phyloP scores from a whole-genome alignment of 2,888 invertebrate species.

The Ernsta delagoae region DNA sequence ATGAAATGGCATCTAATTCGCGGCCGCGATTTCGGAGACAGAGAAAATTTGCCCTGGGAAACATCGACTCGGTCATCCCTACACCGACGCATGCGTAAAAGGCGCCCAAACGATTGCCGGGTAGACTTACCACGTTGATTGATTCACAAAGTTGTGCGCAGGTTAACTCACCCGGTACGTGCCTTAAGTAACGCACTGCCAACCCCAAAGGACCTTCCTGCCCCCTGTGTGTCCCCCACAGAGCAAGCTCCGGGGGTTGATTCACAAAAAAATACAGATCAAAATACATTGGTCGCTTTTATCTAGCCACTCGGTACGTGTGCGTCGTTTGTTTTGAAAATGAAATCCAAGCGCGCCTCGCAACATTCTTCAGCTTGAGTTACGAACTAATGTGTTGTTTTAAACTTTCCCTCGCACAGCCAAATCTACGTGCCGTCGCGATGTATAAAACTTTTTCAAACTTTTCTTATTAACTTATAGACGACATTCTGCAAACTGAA shows the following conservation, averaged over 20 bases:
- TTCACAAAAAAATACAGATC: constrained; percentile 50
- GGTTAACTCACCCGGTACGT: constrained; percentile 67
- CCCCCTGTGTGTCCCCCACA: constrained; percentile 42
- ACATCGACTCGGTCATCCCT: constrained; percentile 59
- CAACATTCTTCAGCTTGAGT: constrained; percentile 4
- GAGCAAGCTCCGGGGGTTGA: constrained; percentile 40
- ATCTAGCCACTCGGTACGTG: constrained; percentile 53
- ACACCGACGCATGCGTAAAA: constrained; percentile 70
- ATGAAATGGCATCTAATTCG: constrained; percentile 31
- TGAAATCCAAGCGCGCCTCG: constrained; percentile 44
- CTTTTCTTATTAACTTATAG: too few species aligned
- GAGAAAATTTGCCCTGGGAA: constrained; percentile 42
- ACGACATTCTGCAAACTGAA: too few species aligned
- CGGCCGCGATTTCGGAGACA: constrained; percentile 32
- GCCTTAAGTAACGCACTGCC: constrained; percentile 63
- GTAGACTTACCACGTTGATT: constrained; percentile 77
- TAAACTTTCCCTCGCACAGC: constrained; percentile 23
- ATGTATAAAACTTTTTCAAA: background rate
- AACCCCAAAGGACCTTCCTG: constrained; percentile 52
- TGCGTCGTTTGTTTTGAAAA: constrained; percentile 57
- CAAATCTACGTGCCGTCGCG: background rate
- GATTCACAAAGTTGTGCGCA: constrained; percentile 81
- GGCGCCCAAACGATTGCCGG: constrained; percentile 61
- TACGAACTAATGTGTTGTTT: constrained; percentile 35
- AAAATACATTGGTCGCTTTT: constrained; percentile 48